These are phyloP conservation scores for Aphis craccivora DNA, from an alignment of 1,140 invertebrate genomes.

Conservation along the genomic window DNA sequence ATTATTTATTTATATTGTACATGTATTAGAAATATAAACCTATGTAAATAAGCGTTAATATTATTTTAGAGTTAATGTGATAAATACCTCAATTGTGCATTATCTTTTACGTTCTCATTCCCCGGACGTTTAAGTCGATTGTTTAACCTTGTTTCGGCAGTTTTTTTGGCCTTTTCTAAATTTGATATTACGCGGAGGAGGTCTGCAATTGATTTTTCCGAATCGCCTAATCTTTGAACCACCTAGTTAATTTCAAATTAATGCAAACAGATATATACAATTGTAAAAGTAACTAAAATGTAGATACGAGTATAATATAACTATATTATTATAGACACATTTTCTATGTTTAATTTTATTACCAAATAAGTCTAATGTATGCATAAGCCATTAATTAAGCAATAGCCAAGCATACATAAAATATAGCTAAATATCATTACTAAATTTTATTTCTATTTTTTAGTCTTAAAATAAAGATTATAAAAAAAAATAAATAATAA, in stretches of 20 bases:
- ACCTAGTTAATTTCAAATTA: slow-evolving; percentile 63
- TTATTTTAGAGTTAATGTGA: not conserved
- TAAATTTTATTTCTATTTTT: too few relatives aligned
- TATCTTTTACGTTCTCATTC: slow-evolving; percentile 77
- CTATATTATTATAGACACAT: not conserved
- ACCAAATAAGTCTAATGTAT: not conserved
- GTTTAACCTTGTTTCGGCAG: slow-evolving; percentile 79
- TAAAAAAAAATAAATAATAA: too few relatives aligned
- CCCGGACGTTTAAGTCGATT: slow-evolving; percentile 73
- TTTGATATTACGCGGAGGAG: slow-evolving; percentile 70
- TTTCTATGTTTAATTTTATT: not conserved
- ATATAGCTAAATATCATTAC: too few relatives aligned
- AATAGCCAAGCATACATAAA: too few relatives aligned
- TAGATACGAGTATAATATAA: not conserved
- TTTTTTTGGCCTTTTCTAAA: slow-evolving; percentile 77
- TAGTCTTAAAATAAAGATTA: too few relatives aligned
- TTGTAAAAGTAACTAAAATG: not conserved
- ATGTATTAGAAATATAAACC: not conserved
- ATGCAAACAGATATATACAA: not conserved
- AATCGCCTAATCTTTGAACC: slow-evolving; percentile 73
- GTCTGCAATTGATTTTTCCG: slow-evolving; percentile 73
- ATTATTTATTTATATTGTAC: not conserved
- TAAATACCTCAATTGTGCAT: slow-evolving; percentile 71
- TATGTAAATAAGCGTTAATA: not conserved
- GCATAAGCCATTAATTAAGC: not conserved